Evolutionary conservation across 2,888 invertebrate genomes (phyloP).

Genomic region (Lissocephala sabroskyi): DNA sequence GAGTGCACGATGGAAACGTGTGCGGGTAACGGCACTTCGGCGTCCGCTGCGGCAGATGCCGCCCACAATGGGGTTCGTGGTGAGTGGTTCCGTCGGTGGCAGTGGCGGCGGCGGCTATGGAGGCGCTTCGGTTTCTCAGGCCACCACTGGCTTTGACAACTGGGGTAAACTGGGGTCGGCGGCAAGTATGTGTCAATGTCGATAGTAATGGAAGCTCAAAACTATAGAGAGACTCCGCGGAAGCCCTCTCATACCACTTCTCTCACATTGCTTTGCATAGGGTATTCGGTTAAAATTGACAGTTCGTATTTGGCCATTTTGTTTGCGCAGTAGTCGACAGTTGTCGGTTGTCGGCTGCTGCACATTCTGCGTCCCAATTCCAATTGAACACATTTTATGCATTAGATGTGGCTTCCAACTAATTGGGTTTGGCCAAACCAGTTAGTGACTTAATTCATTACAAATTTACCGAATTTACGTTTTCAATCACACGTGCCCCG

Average conservation of each 20-base stretch:
- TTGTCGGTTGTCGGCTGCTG: neutral
- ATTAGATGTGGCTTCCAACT: conserved; percentile 22
- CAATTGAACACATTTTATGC: conserved; percentile 34
- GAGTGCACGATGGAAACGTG: conserved; percentile 22
- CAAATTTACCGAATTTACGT: conserved; percentile 10
- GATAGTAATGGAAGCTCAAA: conserved; percentile 53
- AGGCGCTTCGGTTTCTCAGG: conserved; percentile 20
- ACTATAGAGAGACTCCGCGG: conserved; percentile 30
- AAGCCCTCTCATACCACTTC: no score
- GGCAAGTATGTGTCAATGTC: conserved; percentile 43
- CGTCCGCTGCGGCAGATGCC: no score
- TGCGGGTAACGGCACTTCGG: conserved; percentile 4
- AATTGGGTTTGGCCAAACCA: conserved; percentile 32
- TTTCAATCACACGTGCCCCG: neutral
- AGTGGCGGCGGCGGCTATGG: neutral
- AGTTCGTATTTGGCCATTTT: no score
- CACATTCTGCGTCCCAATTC: no score
- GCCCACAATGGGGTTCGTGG: no score
- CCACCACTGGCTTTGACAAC: conserved; percentile 20
- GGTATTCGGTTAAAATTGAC: no score
- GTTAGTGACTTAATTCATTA: conserved; percentile 1
- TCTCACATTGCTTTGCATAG: no score
- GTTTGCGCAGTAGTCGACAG: no score
- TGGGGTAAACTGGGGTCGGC: neutral
- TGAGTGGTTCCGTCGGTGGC: neutral